Conservation (phyloP, 2,888 invertebrate genomes). For the Drosophila tanythrix region DNA sequence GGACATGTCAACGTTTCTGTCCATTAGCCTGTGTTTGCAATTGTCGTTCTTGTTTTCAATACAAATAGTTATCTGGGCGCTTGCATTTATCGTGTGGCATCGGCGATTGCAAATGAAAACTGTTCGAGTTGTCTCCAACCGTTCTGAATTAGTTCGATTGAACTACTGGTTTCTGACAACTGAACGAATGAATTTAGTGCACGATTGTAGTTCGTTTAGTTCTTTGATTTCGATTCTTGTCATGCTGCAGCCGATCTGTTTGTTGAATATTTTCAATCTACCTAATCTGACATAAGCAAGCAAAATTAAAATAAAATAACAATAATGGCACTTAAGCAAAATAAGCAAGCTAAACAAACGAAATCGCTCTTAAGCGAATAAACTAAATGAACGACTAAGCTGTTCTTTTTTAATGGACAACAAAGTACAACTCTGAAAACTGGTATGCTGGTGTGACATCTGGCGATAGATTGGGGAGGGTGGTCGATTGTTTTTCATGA, state of each 20-base stretch:
- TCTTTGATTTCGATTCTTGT: background rate
- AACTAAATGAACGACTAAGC: background rate
- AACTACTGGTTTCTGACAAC: background rate
- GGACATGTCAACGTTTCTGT: constrained; percentile 63
- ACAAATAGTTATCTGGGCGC: constrained; percentile 28
- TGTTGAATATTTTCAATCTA: no score
- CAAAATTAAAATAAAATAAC: background rate
- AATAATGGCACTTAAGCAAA: no score
- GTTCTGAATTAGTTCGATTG: background rate
- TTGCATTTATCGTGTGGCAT: constrained; percentile 59
- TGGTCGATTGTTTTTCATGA: constrained; percentile 10
- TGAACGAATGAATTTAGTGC: background rate
- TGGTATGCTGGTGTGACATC: constrained; percentile 20
- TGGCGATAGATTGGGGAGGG: constrained; percentile 32
- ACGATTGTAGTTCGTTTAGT: background rate
- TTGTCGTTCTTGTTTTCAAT: constrained; percentile 4
- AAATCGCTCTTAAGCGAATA: background rate
- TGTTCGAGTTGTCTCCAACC: background rate
- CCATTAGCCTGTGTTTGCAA: constrained; percentile 32
- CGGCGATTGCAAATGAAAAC: constrained; percentile 47
- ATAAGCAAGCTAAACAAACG: background rate
- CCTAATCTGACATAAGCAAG: background rate
- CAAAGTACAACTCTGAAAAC: constrained; percentile 10
- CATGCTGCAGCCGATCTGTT: no score
- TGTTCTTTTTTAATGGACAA: background rate